Evolutionary conservation across 2,888 invertebrate species (phyloP), one percentile per base, ranked within the genome.

Genomic region (Mimachlamys varia): DNA sequence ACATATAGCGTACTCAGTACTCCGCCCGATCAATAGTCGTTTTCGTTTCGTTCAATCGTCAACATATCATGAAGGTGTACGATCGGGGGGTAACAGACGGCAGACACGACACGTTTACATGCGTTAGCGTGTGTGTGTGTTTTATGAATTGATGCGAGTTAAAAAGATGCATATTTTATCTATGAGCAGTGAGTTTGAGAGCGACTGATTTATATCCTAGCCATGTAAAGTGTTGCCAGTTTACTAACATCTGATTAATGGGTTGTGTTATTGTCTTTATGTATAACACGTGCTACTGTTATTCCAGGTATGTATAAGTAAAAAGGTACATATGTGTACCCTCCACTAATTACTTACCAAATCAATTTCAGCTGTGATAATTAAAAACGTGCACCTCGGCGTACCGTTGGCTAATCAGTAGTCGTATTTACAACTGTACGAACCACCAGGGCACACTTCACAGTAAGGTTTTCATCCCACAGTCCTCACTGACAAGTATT

Each of bases 1-100:
- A 87, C 90, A 87, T 89, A 88, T 89, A 91, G 58, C 90, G 90
- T 88, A 88, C 76, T 76, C 22, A 76, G 76, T 76, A 76, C 76
- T 76, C 76, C 33, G 12, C 22, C 33, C 27, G 76, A 76, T 76
- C 76, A 76, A 76, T 76, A 76, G 76, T 33, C 76, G 76, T 76
- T 76, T 76, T 76, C 76, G 76, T 76, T 76, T 76, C 76, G 76
- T 76, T 76, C 76, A 76, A 76, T 76, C 76, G 76, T 76, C 76
- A 76, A 76, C 76, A 76, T 62, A 62, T 76, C 27, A 76, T 76
- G 76, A 76, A 76, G 76, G 76, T 76, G 76, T 33, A 76, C 33
- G 76, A 27, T 76, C 19, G 76, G 76, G 33, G n/a, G 76, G 76
- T 76, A 76, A 76, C 76, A 76, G 76, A 76, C 76, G 76, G 76